Evolutionary conservation across 2,113 vertebrate species (phyloP).

Genomic region (Pteropus alecto): DNA sequence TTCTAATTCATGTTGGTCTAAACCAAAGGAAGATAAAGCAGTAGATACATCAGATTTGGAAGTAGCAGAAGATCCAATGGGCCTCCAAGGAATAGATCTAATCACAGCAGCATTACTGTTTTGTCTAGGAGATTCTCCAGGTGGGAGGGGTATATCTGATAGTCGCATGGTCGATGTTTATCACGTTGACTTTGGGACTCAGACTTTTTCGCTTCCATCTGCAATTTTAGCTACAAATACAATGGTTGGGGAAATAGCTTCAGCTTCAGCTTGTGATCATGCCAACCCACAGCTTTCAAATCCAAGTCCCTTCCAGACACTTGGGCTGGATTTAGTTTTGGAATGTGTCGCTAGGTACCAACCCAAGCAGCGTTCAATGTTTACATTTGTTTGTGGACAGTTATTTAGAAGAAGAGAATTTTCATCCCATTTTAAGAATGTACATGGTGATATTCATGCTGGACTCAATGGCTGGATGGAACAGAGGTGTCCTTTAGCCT

Average conservation of each 20-base stretch:
- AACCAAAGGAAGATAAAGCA: conserved; percentile 92
- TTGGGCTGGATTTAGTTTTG: conserved; percentile 93
- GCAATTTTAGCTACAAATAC: conserved; percentile 96
- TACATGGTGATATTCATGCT: conserved; percentile 97
- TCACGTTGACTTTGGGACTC: conserved; percentile 93
- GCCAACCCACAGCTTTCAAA: conserved; percentile 95
- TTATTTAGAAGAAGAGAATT: conserved; percentile 97
- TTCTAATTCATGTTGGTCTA: conserved; percentile 83
- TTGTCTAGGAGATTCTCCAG: conserved; percentile 95
- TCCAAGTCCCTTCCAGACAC: conserved; percentile 95
- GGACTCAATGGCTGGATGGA: conserved; percentile 99
- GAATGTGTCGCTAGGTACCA: conserved; percentile 97
- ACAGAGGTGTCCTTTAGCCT: conserved; percentile 95
- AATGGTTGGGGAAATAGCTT: conserved; percentile 97
- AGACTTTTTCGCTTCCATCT: conserved; percentile 97
- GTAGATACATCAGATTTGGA: conserved; percentile 96
- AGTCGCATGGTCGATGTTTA: conserved; percentile 90
- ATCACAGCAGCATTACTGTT: conserved; percentile 96
- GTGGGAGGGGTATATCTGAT: conserved; percentile 94
- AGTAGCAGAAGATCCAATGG: conserved; percentile 93
- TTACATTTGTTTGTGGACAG: conserved; percentile 98
- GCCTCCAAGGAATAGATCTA: conserved; percentile 95
- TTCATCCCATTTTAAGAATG: conserved; percentile 97
- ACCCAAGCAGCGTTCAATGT: conserved; percentile 98
- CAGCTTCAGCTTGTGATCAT: conserved; percentile 96